These are phyloP conservation scores for Hyppa rectilinea DNA, from an alignment of 2,888 invertebrate species.

Conservation along the genomic window DNA sequence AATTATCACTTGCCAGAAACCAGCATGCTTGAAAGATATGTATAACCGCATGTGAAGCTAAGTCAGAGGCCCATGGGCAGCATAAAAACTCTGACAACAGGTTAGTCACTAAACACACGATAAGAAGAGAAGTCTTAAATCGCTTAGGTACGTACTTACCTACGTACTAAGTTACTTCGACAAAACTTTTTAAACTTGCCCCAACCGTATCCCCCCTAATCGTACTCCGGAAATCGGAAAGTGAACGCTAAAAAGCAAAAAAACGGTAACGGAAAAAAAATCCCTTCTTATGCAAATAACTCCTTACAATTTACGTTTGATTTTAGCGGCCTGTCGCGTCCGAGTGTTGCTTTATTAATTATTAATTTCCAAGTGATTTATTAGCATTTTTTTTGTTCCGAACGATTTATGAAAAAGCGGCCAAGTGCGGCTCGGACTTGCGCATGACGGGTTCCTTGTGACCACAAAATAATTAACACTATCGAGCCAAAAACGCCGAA, in stretches of 20 bases:
- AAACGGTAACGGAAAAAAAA: constrained; percentile 70
- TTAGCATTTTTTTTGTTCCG: constrained; percentile 75
- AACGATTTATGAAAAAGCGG: constrained; percentile 75
- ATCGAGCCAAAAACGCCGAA: too few species aligned
- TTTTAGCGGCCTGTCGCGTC: constrained; percentile 81
- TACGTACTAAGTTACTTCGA: not conserved
- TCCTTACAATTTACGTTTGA: constrained; percentile 84
- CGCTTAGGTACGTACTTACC: too few species aligned
- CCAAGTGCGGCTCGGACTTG: too few species aligned
- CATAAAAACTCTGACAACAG: too few species aligned
- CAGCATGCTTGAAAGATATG: too few species aligned
- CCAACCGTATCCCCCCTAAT: constrained; percentile 67
- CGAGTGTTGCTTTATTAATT: constrained; percentile 83
- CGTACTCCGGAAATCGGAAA: constrained; percentile 75
- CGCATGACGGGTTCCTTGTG: too few species aligned
- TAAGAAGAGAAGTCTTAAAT: too few species aligned
- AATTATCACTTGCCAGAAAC: too few species aligned
- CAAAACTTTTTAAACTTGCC: constrained; percentile 3
- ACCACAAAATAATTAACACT: too few species aligned
- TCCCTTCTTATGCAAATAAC: constrained; percentile 87
- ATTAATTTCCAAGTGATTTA: constrained; percentile 90
- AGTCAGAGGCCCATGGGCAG: too few species aligned
- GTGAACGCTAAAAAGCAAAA: constrained; percentile 74
- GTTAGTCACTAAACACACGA: too few species aligned
- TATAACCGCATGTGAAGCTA: too few species aligned